phyloP scores from a whole-genome alignment of 2,888 invertebrate genomes.

The Allophyes oxyacanthae region DNA sequence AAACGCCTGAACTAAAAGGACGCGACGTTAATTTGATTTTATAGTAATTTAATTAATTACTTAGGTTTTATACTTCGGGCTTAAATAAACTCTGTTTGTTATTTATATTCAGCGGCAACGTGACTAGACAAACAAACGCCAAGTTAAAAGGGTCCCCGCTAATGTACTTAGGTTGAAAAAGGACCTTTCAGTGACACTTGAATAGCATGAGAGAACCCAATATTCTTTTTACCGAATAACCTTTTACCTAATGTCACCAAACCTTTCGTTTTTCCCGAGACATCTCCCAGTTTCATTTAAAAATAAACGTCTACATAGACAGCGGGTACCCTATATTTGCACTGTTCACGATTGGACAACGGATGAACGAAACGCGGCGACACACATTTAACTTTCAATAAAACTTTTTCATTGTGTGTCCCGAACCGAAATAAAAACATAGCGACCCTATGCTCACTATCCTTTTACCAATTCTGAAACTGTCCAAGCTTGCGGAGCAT shows the following conservation, averaged over 20 bases:
- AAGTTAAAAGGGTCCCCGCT: conserved; percentile 70
- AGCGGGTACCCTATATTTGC: conserved; percentile 19
- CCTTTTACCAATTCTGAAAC: conserved; percentile 48
- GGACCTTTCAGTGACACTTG: conserved; percentile 68
- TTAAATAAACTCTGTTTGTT: conserved; percentile 63
- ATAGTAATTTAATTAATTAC: conserved; percentile 41
- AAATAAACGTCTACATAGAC: conserved; percentile 33
- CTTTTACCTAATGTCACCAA: conserved; percentile 46
- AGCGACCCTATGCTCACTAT: conserved; percentile 32
- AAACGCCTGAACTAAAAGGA: conserved; percentile 34
- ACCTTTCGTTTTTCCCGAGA: conserved; percentile 23
- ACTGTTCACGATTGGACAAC: conserved; percentile 27
- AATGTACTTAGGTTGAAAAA: conserved; percentile 69
- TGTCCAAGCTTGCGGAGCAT: conserved; percentile 44
- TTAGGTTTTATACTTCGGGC: conserved; percentile 55
- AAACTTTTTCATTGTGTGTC: conserved; percentile 39
- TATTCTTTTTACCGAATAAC: conserved; percentile 64
- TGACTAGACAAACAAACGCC: conserved; percentile 71
- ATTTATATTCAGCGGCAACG: conserved; percentile 68
- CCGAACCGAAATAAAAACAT: conserved; percentile 40
- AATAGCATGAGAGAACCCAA: conserved; percentile 65
- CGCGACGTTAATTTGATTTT: not conserved
- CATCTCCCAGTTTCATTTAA: conserved; percentile 24
- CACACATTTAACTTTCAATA: conserved; percentile 53
- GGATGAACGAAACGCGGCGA: conserved; percentile 28